phyloP scores from a whole-genome alignment of 2,888 invertebrate species.

The Gasteruption jaculator region DNA sequence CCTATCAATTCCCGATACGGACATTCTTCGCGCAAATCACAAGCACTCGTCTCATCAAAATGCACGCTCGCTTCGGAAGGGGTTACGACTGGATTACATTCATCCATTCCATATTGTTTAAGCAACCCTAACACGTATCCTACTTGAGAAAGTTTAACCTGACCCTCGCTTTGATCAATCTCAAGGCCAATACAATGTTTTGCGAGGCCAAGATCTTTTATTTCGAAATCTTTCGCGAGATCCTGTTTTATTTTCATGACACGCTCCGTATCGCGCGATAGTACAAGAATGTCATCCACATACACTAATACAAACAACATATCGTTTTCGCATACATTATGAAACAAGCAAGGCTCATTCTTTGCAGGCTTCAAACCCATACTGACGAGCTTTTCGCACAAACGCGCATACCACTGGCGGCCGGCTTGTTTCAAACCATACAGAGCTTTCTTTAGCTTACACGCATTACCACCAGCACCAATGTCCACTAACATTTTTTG shows the following conservation, averaged over 20 bases:
- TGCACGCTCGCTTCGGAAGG: slow-evolving; percentile 14
- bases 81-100: slow-evolving; percentile 20
- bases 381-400: background rate
- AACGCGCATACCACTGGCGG: background rate
- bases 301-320: background rate
- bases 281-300: background rate
- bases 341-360: slow-evolving; percentile 1
- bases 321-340: background rate
- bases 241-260: background rate
- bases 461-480: slow-evolving; percentile 1
- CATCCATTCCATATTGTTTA: slow-evolving; percentile 17
- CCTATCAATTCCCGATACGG: too few relatives aligned
- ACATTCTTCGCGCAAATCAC: too few relatives aligned
- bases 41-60: too few relatives aligned
- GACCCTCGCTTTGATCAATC: slow-evolving; percentile 12
- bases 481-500: too few relatives aligned
- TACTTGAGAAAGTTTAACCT: slow-evolving; percentile 18
- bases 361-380: background rate
- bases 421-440: slow-evolving; percentile 1
- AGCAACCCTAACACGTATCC: slow-evolving; percentile 20
- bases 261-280: too few relatives aligned
- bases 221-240: slow-evolving; percentile 3
- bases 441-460: background rate
- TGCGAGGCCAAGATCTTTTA: slow-evolving; percentile 5
- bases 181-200: slow-evolving; percentile 21